Evolutionary conservation across 1,140 invertebrate genomes (phyloP).

Genomic region (Ceratina australensis): DNA sequence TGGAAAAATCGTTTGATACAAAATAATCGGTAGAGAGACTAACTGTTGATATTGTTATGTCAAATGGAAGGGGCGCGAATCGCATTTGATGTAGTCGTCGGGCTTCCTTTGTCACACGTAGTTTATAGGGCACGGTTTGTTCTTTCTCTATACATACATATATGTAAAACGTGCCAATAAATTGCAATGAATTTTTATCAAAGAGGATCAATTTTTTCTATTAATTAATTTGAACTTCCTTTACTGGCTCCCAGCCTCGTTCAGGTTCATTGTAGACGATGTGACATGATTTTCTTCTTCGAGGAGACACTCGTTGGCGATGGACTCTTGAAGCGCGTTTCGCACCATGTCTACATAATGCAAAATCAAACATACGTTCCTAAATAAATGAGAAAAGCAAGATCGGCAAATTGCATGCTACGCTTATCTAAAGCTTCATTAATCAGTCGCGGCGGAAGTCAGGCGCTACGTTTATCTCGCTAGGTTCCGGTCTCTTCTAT

Average conservation of each 20-base stretch:
- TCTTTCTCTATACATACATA: too few species aligned
- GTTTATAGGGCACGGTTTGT: neutral
- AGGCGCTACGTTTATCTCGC: constrained; percentile 22
- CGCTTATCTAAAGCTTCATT: neutral
- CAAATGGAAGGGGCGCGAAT: neutral
- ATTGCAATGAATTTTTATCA: too few species aligned
- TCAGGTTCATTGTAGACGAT: neutral
- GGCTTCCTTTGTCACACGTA: constrained; percentile 10
- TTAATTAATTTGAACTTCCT: too few species aligned
- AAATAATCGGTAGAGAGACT: too few species aligned
- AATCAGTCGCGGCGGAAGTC: constrained; percentile 8
- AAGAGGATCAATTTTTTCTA: too few species aligned
- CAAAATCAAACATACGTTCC: too few species aligned
- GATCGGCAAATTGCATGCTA: neutral
- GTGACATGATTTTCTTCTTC: neutral
- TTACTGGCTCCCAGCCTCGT: neutral
- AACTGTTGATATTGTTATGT: too few species aligned
- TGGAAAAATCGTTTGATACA: neutral
- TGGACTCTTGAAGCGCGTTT: neutral
- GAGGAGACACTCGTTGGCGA: neutral
- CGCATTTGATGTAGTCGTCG: constrained; percentile 9
- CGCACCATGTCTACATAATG: neutral
- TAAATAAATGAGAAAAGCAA: neutral
- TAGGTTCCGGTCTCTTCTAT: neutral
- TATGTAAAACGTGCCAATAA: neutral